A percentile compares a stretch with the other conserved stretches of the same genome.
phyloP scores from a whole-genome alignment of 2,888 invertebrate genomes.

The Gastrophysa polygoni region DNA sequence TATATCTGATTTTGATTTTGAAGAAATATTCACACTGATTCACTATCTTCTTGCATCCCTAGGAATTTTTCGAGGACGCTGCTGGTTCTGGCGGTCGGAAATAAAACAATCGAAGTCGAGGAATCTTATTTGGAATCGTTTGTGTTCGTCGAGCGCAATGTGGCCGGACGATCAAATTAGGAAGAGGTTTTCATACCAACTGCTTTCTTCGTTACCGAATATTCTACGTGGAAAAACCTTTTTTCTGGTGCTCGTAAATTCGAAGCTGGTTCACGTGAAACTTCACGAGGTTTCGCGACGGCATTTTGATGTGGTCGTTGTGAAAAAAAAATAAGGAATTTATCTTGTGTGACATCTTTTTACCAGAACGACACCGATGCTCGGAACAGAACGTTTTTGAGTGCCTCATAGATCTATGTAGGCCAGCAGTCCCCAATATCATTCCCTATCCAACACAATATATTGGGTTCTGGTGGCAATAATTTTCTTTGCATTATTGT shows the following conservation, averaged over 20 bases:
- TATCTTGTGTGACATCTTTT: background rate
- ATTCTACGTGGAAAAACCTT: constrained; percentile 24
- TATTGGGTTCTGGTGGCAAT: too few species aligned
- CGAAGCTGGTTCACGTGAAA: constrained; percentile 22
- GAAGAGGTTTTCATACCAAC: constrained; percentile 34
- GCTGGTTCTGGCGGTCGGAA: background rate
- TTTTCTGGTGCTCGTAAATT: constrained; percentile 30
- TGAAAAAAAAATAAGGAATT: background rate
- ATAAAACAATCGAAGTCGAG: constrained; percentile 16
- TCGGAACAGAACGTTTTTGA: background rate
- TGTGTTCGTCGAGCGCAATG: constrained; percentile 22
- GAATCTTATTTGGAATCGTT: constrained; percentile 33
- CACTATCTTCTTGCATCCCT: too few species aligned
- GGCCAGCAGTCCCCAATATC: too few species aligned
- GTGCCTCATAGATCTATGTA: too few species aligned
- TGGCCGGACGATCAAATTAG: constrained; percentile 30
- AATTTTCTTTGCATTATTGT: too few species aligned
- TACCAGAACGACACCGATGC: background rate
- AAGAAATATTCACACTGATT: too few species aligned
- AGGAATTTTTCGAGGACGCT: background rate
- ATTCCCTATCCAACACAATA: too few species aligned
- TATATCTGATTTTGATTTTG: too few species aligned
- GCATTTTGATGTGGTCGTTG: background rate
- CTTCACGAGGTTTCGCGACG: background rate
- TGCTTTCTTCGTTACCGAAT: constrained; percentile 31